phyloP scores from a whole-genome alignment of 2,888 invertebrate genomes.

The Drosophila histrio region DNA sequence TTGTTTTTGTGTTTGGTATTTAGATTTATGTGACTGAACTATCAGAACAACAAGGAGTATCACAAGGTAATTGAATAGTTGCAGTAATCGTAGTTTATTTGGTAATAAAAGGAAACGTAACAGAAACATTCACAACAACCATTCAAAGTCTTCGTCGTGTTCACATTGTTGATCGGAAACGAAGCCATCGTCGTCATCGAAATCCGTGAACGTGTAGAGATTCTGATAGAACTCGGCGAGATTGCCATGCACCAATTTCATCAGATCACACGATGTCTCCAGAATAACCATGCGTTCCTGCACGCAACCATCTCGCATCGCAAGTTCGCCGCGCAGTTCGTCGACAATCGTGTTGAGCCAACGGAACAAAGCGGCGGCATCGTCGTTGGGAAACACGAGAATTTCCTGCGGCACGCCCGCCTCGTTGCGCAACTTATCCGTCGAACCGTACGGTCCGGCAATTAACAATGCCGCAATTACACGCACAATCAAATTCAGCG shows the following conservation, averaged over 20 bases:
- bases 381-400: slow-evolving; percentile 37
- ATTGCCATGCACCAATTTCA: slow-evolving; percentile 38
- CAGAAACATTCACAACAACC: slow-evolving; percentile 9
- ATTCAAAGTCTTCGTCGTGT: slow-evolving; percentile 26
- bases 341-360: slow-evolving; percentile 53
- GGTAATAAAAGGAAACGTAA: not conserved
- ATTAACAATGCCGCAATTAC: slow-evolving; percentile 28
- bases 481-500: slow-evolving; percentile 55
- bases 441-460: slow-evolving; percentile 48
- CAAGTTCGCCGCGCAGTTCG: slow-evolving; percentile 44
- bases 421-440: slow-evolving; percentile 42
- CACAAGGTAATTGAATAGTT: not conserved
- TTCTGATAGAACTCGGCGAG: slow-evolving; percentile 21
- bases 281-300: slow-evolving; percentile 52
- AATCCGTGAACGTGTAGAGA: not conserved
- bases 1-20: not conserved
- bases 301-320: slow-evolving; percentile 20
- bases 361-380: slow-evolving; percentile 51
- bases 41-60: not conserved
- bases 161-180: slow-evolving; percentile 11
- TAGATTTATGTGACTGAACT: not conserved
- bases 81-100: not conserved
- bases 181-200: slow-evolving; percentile 15
- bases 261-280: slow-evolving; percentile 49
- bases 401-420: slow-evolving; percentile 35